Percentiles rank a stretch among this genome's conserved stretches.
phyloP scores from a whole-genome alignment of 2,888 invertebrate genomes.

The Ephialtes manifestator region DNA sequence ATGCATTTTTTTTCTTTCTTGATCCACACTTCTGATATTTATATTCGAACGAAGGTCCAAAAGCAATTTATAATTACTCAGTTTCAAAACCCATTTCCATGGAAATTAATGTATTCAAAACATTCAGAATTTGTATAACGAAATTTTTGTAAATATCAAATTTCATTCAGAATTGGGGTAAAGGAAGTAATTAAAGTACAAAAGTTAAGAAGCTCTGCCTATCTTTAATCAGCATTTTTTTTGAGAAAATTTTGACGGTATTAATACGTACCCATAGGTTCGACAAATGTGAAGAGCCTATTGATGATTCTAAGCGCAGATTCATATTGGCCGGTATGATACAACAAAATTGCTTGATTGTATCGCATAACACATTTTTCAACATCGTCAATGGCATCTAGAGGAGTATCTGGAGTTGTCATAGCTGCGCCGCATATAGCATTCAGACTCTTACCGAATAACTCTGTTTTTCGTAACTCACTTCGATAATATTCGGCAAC shows the following conservation, averaged over 20 bases:
- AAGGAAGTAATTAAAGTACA: too few species aligned
- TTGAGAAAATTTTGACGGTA: constrained; percentile 10
- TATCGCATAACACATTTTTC: constrained; percentile 91
- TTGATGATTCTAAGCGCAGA: constrained; percentile 89
- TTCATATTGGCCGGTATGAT: constrained; percentile 92
- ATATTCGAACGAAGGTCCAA: too few species aligned
- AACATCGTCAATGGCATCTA: constrained; percentile 89
- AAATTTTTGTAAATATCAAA: too few species aligned
- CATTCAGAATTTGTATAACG: too few species aligned
- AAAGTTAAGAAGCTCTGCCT: too few species aligned
- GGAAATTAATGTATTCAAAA: too few species aligned
- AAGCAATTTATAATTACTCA: too few species aligned
- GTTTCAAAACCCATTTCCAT: too few species aligned
- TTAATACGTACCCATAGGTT: constrained; percentile 88
- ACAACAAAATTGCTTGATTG: constrained; percentile 93
- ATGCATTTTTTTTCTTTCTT: too few species aligned
- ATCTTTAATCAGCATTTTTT: too few species aligned
- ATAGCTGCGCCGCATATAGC: constrained; percentile 87
- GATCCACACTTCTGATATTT: too few species aligned
- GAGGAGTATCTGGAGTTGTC: constrained; percentile 84
- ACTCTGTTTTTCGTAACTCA: constrained; percentile 91
- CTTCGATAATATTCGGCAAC: constrained; percentile 93
- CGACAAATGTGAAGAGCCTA: constrained; percentile 89
- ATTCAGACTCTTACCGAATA: constrained; percentile 90
- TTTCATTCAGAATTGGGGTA: too few species aligned